Percentiles rank a stretch among this genome's conserved stretches.
phyloP scores from a whole-genome alignment of 2,888 invertebrate genomes.

The Cheilosia grossa region DNA sequence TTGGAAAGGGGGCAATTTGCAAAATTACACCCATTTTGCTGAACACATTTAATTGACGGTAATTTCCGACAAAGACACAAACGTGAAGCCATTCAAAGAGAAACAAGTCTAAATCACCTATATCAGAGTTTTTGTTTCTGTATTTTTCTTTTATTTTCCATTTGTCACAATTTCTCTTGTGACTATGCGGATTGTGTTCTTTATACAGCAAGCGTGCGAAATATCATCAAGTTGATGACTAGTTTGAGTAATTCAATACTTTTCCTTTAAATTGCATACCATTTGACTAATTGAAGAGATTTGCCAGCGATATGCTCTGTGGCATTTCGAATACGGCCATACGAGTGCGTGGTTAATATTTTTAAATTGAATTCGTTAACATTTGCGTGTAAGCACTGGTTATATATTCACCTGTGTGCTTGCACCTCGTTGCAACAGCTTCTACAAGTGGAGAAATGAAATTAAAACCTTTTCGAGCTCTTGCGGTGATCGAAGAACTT shows the following conservation, averaged over 20 bases:
- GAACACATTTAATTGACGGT: slow-evolving; percentile 55
- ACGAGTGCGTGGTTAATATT: slow-evolving; percentile 3
- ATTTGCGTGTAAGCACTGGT: not conserved
- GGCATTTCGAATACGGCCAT: not conserved
- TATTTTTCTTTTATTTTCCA: slow-evolving; percentile 16
- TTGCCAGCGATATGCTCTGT: slow-evolving; percentile 41
- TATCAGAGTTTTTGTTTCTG: not conserved
- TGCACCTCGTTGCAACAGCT: no score
- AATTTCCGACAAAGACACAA: slow-evolving; percentile 52
- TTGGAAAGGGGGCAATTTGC: slow-evolving; percentile 37
- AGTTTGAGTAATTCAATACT: slow-evolving; percentile 66
- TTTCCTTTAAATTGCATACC: slow-evolving; percentile 39
- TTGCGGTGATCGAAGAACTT: no score
- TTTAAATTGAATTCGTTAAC: not conserved
- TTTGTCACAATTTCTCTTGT: slow-evolving; percentile 48
- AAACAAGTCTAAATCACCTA: slow-evolving; percentile 42
- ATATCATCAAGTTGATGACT: slow-evolving; percentile 50
- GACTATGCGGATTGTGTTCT: slow-evolving; percentile 14
- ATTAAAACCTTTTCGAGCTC: no score
- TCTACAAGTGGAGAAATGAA: no score
- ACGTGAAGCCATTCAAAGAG: slow-evolving; percentile 26
- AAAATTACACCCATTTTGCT: slow-evolving; percentile 42
- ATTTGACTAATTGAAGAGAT: slow-evolving; percentile 59
- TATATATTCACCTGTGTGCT: no score
- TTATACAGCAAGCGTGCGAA: slow-evolving; percentile 60